phyloP scores from a whole-genome alignment of 2,888 invertebrate species.

The Phyto melanocephala region DNA sequence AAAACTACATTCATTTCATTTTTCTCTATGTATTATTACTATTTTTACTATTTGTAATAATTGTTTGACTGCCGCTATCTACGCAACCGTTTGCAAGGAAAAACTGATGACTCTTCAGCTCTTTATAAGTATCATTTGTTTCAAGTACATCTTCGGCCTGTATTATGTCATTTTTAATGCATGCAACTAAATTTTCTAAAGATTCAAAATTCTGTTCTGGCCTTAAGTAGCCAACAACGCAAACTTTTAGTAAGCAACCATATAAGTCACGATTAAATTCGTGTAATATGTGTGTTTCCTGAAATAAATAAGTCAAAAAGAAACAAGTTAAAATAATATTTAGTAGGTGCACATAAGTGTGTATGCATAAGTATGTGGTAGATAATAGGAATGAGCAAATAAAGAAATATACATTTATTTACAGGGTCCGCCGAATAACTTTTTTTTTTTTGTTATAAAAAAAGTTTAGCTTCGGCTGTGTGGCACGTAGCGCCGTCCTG shows the following conservation, averaged over 20 bases:
- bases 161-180: conserved; percentile 89
- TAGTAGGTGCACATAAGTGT: too few species aligned
- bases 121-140: conserved; percentile 78
- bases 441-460: too few species aligned
- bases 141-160: conserved; percentile 84
- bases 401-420: too few species aligned
- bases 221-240: conserved; percentile 90
- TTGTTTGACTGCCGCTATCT: background rate
- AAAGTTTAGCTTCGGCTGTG: too few species aligned
- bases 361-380: too few species aligned
- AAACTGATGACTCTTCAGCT: conserved; percentile 81
- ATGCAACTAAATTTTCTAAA: conserved; percentile 86
- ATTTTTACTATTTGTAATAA: background rate
- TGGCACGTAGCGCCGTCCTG: too few species aligned
- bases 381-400: background rate
- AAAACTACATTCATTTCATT: background rate
- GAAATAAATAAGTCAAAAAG: conserved; percentile 71
- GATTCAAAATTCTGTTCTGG: conserved; percentile 90
- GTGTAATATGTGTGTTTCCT: conserved; percentile 96
- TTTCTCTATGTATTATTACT: background rate
- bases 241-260: conserved; percentile 87
- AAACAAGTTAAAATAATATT: too few species aligned
- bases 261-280: conserved; percentile 92
- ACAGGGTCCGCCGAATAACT: too few species aligned
- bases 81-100: conserved; percentile 74